Evolutionary conservation across 1,140 invertebrate species (phyloP), one percentile per base, ranked within the genome.

Genomic region (Lucilia sericata): DNA sequence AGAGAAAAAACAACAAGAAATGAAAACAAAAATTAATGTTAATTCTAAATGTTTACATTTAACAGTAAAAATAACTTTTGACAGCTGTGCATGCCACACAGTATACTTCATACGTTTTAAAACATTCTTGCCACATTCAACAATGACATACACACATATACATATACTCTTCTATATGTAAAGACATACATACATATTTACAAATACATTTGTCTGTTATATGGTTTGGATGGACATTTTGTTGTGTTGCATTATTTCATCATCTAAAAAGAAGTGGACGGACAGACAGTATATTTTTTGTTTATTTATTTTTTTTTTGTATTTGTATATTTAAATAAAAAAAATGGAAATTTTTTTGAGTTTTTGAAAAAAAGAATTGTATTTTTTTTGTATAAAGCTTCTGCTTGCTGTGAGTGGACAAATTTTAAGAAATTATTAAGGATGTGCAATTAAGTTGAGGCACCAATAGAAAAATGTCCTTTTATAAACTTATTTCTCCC

Each of bases 11-110:
- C 13, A 60, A 60, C 14, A 42, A 8, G 10, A 36, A 75, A 30
- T 17, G 13, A 19, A 51, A 51, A 47, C 47, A 80, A 49, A 21
- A 80, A 49, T 80, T 80, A 80, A 80, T 80, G 76, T 80, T 80
- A 80, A 80, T 80, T 80, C 76, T 80, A 80, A 80, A 80, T 80
- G 76, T 80, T 80, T 80, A 80, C 76, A 80, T 80, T 80, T 80
- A 49, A 80, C 76, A 80, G 76, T 80, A 80, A 80, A 80, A 80
- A 80, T 80, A 51, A 80, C 76, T 80, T 80, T 80, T 80, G 76
- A 80, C 76, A 80, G 76, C 76, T 80, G 76, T 80, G 76, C 76
- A 80, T 80, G 76, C 76, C 76, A 51, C 76, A 80, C 65, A 70
- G 8, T 70, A 70, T 70, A 70, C 65, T 70, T 2, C 17, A 10